A percentile compares a stretch with the other conserved stretches of the same genome.
Conservation (phyloP, 2,888 invertebrate genomes). For the Theretra japonica region DNA sequence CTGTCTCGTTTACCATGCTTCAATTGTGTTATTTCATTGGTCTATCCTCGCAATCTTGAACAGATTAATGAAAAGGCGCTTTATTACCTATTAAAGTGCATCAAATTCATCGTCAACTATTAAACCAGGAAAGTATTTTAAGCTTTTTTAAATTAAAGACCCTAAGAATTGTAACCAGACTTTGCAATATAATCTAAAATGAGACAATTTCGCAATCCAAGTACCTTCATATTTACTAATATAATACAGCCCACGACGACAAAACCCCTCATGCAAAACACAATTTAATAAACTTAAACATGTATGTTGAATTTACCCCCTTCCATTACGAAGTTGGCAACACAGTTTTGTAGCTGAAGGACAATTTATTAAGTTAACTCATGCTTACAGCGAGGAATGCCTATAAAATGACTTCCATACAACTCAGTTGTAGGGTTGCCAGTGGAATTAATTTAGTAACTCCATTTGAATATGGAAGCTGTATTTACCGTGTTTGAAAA, state of each 20-base stretch:
- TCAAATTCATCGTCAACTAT: too few relatives aligned
- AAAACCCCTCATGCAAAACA: not conserved
- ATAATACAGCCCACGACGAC: not conserved
- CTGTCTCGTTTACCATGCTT: too few relatives aligned
- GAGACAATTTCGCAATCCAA: too few relatives aligned
- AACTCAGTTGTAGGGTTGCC: not conserved
- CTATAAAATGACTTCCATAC: conserved; percentile 40
- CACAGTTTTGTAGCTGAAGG: conserved; percentile 27
- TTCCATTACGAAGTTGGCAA: conserved; percentile 26
- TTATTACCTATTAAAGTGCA: too few relatives aligned
- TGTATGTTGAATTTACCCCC: conserved; percentile 11
- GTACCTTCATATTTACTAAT: not conserved
- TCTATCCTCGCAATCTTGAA: too few relatives aligned
- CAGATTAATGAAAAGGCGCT: too few relatives aligned
- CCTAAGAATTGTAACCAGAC: too few relatives aligned
- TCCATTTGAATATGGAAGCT: not conserved
- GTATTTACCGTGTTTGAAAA: not conserved
- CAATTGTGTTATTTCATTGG: too few relatives aligned
- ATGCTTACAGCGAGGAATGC: conserved; percentile 37
- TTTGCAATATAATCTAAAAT: too few relatives aligned
- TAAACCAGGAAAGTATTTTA: too few relatives aligned
- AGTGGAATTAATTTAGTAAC: not conserved
- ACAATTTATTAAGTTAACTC: conserved; percentile 35
- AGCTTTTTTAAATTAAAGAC: too few relatives aligned
- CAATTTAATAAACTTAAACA: conserved; percentile 16